Conservation (phyloP, 2,113 vertebrate genomes). For the Eulemur rufifrons region DNA sequence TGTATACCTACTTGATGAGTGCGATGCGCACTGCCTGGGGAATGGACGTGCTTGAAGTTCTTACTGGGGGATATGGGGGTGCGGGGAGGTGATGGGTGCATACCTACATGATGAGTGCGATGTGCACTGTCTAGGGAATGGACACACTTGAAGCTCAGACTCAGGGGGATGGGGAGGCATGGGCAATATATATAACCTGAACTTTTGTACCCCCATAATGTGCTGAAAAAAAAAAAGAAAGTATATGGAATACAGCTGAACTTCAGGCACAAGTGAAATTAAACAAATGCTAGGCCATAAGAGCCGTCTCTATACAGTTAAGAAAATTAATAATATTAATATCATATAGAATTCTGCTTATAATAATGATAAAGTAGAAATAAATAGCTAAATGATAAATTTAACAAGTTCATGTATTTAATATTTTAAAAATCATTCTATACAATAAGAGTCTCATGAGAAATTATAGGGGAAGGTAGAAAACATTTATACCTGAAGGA, state of each 20-base stretch:
- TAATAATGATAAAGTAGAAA: background rate
- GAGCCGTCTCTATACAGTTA: background rate
- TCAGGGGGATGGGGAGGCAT: too few species aligned
- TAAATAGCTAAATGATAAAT: background rate
- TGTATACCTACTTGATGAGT: too few species aligned
- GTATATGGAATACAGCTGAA: background rate
- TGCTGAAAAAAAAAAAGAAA: background rate
- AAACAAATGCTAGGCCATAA: background rate
- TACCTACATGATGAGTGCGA: too few species aligned
- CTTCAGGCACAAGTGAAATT: background rate
- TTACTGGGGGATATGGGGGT: too few species aligned
- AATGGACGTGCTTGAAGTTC: too few species aligned
- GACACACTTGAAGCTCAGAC: too few species aligned
- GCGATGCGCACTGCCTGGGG: too few species aligned
- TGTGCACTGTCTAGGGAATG: too few species aligned
- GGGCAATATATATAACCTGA: too few species aligned
- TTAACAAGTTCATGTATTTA: background rate
- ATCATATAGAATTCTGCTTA: background rate
- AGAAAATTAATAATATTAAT: background rate
- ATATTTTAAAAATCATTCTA: background rate
- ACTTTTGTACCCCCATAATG: too few species aligned
- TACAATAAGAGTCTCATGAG: background rate
- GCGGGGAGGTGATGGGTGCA: too few species aligned
- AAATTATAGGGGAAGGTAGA: background rate
- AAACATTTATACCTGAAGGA: background rate